Conservation (phyloP, 2,113 vertebrate species). For the Rhynchomys soricoides region DNA sequence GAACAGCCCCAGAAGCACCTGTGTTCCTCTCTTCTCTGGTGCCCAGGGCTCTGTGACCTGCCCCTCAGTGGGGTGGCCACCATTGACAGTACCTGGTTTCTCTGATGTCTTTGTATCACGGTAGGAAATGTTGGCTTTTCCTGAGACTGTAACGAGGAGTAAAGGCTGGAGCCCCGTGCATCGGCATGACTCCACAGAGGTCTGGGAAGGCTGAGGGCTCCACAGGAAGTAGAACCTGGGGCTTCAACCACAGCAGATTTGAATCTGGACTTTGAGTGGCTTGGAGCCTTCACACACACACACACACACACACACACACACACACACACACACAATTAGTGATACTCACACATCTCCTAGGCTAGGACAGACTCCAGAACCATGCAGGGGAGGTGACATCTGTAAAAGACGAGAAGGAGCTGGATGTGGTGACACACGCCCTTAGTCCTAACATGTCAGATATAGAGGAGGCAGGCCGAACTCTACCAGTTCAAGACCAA, state of each 20-base stretch:
- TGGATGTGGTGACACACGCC: fast-evolving
- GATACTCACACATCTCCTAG: neutral
- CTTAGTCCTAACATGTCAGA: neutral
- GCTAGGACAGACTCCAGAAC: neutral
- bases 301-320: no score
- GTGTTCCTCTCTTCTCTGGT: neutral
- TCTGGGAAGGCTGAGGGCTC: neutral
- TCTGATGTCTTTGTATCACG: neutral
- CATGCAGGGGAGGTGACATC: neutral
- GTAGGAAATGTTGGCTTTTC: neutral
- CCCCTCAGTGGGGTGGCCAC: neutral
- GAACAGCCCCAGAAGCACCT: neutral
- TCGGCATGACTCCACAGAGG: neutral
- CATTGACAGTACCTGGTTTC: neutral
- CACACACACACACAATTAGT: no score
- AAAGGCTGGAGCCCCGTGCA: neutral
- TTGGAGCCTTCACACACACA: neutral
- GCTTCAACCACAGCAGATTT: neutral
- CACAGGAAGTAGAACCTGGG: neutral
- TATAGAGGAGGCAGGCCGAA: neutral
- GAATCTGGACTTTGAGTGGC: neutral
- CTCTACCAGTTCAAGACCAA: neutral
- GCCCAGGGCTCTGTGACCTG: neutral
- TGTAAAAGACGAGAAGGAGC: neutral
- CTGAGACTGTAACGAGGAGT: neutral